A percentile compares a stretch with the other conserved stretches of the same genome.
Evolutionary conservation across 2,888 invertebrate genomes (phyloP).

Genomic region (Drosophila suboccidentalis): DNA sequence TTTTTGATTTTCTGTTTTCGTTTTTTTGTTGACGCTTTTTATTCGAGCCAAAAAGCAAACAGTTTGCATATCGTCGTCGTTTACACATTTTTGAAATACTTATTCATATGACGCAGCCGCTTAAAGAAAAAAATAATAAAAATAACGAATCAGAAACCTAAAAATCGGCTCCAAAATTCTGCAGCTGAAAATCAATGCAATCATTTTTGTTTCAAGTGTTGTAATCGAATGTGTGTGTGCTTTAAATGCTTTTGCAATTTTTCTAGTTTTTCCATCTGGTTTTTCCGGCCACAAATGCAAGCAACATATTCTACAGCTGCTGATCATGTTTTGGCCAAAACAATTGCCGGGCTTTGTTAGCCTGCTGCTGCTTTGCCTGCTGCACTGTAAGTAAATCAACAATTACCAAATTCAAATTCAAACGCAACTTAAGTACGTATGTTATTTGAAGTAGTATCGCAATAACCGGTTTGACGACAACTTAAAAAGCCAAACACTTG

Average conservation of each 20-base stretch:
- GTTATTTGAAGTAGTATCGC: background rate
- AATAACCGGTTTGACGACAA: constrained; percentile 34
- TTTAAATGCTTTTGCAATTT: constrained; percentile 7
- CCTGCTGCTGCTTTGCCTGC: constrained; percentile 59
- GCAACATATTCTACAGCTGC: constrained; percentile 32
- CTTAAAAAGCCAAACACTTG: constrained; percentile 26
- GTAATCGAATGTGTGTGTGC: constrained; percentile 42
- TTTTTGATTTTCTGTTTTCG: constrained; percentile 41
- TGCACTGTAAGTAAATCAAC: constrained; percentile 62
- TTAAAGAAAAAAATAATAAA: background rate
- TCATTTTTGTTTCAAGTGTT: constrained; percentile 22
- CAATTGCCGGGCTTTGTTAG: constrained; percentile 59
- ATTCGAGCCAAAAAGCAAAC: constrained; percentile 42
- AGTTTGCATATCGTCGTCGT: constrained; percentile 45
- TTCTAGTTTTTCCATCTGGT: constrained; percentile 22
- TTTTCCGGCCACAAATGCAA: constrained; percentile 55
- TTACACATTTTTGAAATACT: constrained; percentile 53
- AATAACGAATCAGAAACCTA: background rate
- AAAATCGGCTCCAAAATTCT: constrained; percentile 42
- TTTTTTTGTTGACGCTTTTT: constrained; percentile 51
- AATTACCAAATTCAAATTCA: constrained; percentile 9
- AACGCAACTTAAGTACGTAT: constrained; percentile 10
- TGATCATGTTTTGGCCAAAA: constrained; percentile 76
- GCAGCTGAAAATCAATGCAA: background rate
- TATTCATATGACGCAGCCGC: constrained; percentile 62